phyloP scores from a whole-genome alignment of 2,888 invertebrate species.

The Augochlorella aurata region DNA sequence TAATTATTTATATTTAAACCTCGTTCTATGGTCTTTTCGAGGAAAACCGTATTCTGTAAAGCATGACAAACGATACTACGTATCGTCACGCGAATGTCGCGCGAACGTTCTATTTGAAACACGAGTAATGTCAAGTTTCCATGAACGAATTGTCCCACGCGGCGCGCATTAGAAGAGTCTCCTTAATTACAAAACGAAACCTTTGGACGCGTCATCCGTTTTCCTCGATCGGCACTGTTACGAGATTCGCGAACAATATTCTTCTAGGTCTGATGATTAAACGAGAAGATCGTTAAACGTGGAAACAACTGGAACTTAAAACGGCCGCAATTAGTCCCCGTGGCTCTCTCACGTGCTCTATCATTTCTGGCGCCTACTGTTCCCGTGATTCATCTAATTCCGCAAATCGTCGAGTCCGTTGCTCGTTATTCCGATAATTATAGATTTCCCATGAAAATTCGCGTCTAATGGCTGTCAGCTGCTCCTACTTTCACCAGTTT shows the following conservation, averaged over 20 bases:
- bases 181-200: conserved; percentile 23
- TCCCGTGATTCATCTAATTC: conserved; percentile 50
- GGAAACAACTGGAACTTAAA: conserved; percentile 47
- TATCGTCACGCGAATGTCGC: too few species aligned
- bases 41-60: too few species aligned
- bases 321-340: conserved; percentile 46
- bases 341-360: conserved; percentile 31
- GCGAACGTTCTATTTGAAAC: not conserved
- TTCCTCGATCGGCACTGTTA: not conserved
- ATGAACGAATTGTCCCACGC: not conserved
- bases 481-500: not conserved
- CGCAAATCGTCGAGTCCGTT: conserved; percentile 15
- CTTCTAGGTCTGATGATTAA: conserved; percentile 10
- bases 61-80: not conserved
- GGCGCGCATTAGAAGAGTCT: conserved; percentile 9
- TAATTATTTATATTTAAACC: too few species aligned
- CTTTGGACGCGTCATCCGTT: too few species aligned
- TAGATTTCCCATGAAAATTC: conserved; percentile 27
- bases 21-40: too few species aligned
- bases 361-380: conserved; percentile 36
- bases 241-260: conserved; percentile 18
- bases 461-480: conserved; percentile 7
- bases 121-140: not conserved
- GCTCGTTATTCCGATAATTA: conserved; percentile 31
- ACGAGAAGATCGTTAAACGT: conserved; percentile 51